These are phyloP conservation scores for Magallana nippona DNA, from an alignment of 2,888 invertebrate genomes.

Conservation along the genomic window DNA sequence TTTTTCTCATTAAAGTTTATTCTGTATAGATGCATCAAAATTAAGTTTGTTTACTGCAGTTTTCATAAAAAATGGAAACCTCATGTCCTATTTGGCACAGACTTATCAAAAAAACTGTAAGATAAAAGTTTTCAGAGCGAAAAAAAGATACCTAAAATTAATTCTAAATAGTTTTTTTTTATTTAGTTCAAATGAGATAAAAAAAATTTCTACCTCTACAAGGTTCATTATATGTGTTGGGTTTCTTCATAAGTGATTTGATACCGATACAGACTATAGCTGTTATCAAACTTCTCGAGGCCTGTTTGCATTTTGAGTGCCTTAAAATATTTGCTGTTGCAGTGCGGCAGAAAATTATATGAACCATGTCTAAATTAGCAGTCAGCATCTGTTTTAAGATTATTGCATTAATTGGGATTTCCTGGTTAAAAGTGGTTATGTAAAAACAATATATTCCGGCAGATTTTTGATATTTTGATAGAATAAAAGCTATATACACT, in stretches of 20 bases:
- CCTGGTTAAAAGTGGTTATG: constrained; percentile 12
- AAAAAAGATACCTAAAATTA: too few relatives aligned
- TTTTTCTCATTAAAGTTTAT: too few relatives aligned
- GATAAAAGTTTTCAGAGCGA: too few relatives aligned
- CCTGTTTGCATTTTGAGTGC: neutral
- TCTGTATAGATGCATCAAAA: neutral
- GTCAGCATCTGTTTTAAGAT: constrained; percentile 19
- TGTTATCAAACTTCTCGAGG: neutral
- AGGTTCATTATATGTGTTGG: neutral
- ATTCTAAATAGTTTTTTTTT: too few relatives aligned
- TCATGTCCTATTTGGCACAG: constrained; percentile 1
- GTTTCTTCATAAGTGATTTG: neutral
- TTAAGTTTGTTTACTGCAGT: neutral
- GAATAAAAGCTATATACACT: neutral
- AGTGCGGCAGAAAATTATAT: constrained; percentile 5
- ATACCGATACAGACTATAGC: neutral
- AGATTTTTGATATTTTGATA: constrained; percentile 11
- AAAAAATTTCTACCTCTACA: neutral
- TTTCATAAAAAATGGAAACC: neutral
- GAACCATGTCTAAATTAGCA: neutral
- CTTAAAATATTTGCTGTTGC: neutral
- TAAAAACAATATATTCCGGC: neutral
- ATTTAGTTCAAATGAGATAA: too few relatives aligned
- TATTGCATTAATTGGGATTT: constrained; percentile 24
- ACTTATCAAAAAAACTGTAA: neutral